Evolutionary conservation across 2,797 vertebrate genomes (phyloP).

Genomic region (Ctenochaetus hawaiiensis): DNA sequence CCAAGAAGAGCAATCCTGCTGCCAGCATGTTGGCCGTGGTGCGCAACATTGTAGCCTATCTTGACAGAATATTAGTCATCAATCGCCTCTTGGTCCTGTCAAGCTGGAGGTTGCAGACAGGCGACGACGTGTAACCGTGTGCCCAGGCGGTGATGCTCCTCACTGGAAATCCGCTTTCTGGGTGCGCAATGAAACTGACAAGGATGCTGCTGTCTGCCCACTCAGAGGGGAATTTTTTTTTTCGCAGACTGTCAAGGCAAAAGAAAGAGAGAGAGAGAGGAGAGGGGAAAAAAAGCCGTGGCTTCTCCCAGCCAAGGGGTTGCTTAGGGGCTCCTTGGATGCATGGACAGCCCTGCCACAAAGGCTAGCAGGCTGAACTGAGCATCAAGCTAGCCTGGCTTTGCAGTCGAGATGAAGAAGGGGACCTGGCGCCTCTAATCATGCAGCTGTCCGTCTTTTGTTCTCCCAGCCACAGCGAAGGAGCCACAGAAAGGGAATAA

Average conservation of each 20-base stretch:
- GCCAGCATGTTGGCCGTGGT: conserved; percentile 77
- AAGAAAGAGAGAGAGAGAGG: neutral
- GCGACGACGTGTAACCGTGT: conserved; percentile 64
- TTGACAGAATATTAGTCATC: conserved; percentile 69
- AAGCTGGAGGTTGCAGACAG: conserved; percentile 68
- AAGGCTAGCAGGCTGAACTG: conserved; percentile 75
- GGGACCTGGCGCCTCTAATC: conserved; percentile 59
- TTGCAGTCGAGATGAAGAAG: conserved; percentile 57
- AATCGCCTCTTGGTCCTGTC: conserved; percentile 75
- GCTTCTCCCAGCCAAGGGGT: conserved; percentile 75
- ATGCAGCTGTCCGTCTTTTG: conserved; percentile 70
- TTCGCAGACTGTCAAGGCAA: conserved; percentile 55
- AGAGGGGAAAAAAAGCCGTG: conserved; percentile 32
- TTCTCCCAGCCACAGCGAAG: conserved; percentile 57
- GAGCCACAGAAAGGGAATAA: conserved; percentile 51
- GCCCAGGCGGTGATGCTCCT: conserved; percentile 63
- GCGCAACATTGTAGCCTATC: conserved; percentile 78
- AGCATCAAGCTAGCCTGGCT: conserved; percentile 77
- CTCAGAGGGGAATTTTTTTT: conserved; percentile 26
- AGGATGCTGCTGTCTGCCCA: conserved; percentile 56
- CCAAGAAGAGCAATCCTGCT: conserved; percentile 80
- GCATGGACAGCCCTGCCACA: conserved; percentile 78
- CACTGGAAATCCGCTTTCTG: conserved; percentile 59
- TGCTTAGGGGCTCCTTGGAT: conserved; percentile 74
- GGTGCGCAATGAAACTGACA: conserved; percentile 66